Evolutionary conservation across 53 echinoderm and acorn worm genomes (phyloP), one percentile per base, ranked within the genome.

Genomic region (Pentamera pediparva): DNA sequence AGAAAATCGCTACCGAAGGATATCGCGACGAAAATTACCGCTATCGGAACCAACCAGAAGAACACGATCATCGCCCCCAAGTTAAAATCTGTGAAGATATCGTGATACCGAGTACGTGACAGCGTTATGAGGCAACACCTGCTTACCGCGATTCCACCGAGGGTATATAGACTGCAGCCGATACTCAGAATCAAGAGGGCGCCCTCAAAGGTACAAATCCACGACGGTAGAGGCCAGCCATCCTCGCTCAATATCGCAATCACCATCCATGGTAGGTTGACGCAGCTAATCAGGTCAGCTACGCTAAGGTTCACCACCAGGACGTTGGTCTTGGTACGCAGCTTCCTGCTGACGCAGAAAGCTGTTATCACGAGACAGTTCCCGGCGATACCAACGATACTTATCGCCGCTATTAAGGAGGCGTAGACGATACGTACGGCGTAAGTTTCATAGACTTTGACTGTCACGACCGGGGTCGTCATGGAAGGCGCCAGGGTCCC

Each of bases 71-170:
- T 51, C 2, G 64, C 34, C 2, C 48, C 74, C 63, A 89, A 62
- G 34, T 85, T 75, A n/a, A 75, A 62, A 5, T 57, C 62, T 17
- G 88, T 89, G 43, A 92, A 53, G 35, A 82, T 78, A 28, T 70
- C 78, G 19, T 85, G 79, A 52, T 88, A 89, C 17, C 84, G 70
- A 5, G 76, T 36, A 31, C 78, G 75, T 21, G 84, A 82, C 57
- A 92, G 49, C 5, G 85, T 89, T n/a, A 92, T 80, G 29, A 92
- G 74, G 39, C 84, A 87, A 53, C 88, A 89, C 9, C 92, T 70
- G 51, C 92, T 87, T 10, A 92, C 62, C 8, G 92, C 92, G 3
- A 89, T 92, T 4, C 92, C 88, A 24, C 82, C 92, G 35, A 92
- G 77, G 11, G 87, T 92, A 59, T 92, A 92, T 29, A 92, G 74